Percentiles rank a stretch among this genome's conserved stretches.
phyloP scores from a whole-genome alignment of 1,140 invertebrate species.

The Aphaenogaster ashmeadi region DNA sequence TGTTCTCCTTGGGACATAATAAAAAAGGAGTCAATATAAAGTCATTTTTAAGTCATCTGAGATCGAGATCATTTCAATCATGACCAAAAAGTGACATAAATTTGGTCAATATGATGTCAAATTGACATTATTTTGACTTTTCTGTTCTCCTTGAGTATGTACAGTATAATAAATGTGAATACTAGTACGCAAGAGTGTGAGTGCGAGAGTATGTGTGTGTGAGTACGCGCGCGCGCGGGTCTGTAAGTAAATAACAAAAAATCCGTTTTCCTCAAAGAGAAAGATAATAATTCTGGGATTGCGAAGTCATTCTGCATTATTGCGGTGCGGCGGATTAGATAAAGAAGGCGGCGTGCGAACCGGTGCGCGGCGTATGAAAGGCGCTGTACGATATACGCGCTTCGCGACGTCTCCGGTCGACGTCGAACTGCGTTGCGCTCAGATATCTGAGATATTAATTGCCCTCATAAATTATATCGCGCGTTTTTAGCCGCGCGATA shows the following conservation, averaged over 20 bases:
- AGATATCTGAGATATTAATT: slow-evolving; percentile 14
- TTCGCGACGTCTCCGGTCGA: not conserved
- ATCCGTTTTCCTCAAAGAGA: slow-evolving; percentile 27
- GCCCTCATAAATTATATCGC: not conserved
- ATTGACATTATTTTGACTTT: no score
- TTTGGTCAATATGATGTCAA: no score
- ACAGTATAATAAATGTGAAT: not conserved
- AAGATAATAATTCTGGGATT: slow-evolving; percentile 34
- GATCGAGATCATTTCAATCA: no score
- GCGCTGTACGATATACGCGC: not conserved
- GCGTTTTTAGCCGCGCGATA: not conserved
- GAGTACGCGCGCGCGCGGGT: not conserved
- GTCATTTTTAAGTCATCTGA: no score
- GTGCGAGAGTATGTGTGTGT: not conserved
- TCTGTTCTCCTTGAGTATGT: no score
- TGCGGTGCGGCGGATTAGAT: slow-evolving; percentile 27
- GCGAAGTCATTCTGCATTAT: slow-evolving; percentile 33
- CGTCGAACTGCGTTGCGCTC: not conserved
- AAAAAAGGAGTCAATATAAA: no score
- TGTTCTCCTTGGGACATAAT: no score
- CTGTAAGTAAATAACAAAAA: slow-evolving; percentile 32
- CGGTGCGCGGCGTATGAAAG: not conserved
- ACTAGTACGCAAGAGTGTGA: not conserved
- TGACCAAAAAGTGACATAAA: no score
- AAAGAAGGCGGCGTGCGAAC: slow-evolving; percentile 10